These are phyloP conservation scores for Eublepharis macularius DNA, from an alignment of 2,113 vertebrate species.

Conservation along the genomic window DNA sequence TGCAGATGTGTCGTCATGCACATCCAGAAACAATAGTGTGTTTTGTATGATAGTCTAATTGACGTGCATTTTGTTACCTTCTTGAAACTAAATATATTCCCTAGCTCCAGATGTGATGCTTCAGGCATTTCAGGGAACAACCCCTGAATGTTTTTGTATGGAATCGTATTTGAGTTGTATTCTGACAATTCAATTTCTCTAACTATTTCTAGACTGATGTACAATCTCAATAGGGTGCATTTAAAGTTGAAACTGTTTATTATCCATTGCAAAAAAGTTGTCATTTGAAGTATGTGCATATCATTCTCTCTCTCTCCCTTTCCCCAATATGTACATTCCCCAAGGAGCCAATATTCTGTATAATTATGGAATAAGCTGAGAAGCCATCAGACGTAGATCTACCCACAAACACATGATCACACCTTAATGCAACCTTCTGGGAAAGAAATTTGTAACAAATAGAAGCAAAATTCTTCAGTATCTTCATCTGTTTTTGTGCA, in stretches of 20 bases:
- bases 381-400: neutral
- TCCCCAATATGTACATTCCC: no score
- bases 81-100: slow-evolving; percentile 11
- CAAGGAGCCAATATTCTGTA: neutral
- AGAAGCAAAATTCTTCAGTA: neutral
- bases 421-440: neutral
- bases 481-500: neutral
- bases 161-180: slow-evolving; percentile 16
- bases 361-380: neutral
- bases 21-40: neutral
- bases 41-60: slow-evolving; percentile 19
- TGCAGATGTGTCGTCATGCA: neutral
- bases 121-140: neutral
- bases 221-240: neutral
- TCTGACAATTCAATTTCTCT: slow-evolving; percentile 28
- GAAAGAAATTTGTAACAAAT: neutral
- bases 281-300: neutral
- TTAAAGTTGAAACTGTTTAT: slow-evolving; percentile 26
- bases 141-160: slow-evolving; percentile 12
- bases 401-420: neutral
- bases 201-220: slow-evolving; percentile 13
- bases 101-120: neutral
- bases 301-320: neutral
- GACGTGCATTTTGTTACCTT: slow-evolving; percentile 6
- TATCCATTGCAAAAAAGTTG: slow-evolving; percentile 14